These are phyloP conservation scores for Trematomus bernacchii DNA, from an alignment of 2,797 vertebrate genomes.

Conservation along the genomic window DNA sequence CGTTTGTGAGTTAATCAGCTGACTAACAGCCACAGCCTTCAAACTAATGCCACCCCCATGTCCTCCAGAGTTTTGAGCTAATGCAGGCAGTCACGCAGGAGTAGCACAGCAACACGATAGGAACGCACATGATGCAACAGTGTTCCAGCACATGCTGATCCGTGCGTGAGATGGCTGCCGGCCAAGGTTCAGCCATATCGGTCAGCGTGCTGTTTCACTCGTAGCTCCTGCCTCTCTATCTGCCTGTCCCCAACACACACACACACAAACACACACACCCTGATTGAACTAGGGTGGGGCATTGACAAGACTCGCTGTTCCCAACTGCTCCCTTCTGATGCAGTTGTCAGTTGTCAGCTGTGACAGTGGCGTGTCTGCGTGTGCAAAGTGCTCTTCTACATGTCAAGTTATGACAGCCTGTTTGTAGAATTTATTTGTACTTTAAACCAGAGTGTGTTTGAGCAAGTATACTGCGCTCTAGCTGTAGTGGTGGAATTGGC, in stretches of 20 bases:
- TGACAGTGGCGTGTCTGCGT: constrained; percentile 18
- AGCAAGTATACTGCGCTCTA: not conserved
- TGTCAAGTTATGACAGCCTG: not conserved
- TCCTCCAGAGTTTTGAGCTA: constrained; percentile 58
- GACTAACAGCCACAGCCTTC: constrained; percentile 57
- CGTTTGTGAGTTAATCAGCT: constrained; percentile 70
- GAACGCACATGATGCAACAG: constrained; percentile 77
- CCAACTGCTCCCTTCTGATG: constrained; percentile 73
- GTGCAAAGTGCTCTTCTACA: constrained; percentile 8
- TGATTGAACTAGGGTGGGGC: constrained; percentile 41
- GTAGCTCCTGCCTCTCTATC: constrained; percentile 38
- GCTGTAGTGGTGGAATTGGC: too few relatives aligned
- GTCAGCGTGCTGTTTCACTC: constrained; percentile 42
- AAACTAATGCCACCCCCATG: constrained; percentile 38
- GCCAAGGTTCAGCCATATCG: constrained; percentile 75
- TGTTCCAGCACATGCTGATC: constrained; percentile 83
- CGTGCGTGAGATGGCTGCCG: constrained; percentile 74
- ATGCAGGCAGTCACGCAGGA: constrained; percentile 70
- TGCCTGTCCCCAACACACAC: constrained; percentile 21
- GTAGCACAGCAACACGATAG: constrained; percentile 63
- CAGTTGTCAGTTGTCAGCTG: constrained; percentile 38
- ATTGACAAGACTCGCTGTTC: constrained; percentile 25
- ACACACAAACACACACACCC: constrained; percentile 1
- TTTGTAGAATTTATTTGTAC: not conserved
- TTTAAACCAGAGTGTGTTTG: constrained; percentile 11